Percentiles rank a stretch among this genome's conserved stretches.
Evolutionary conservation across 2,113 vertebrate species (phyloP).

Genomic region (Paratilapia polleni): DNA sequence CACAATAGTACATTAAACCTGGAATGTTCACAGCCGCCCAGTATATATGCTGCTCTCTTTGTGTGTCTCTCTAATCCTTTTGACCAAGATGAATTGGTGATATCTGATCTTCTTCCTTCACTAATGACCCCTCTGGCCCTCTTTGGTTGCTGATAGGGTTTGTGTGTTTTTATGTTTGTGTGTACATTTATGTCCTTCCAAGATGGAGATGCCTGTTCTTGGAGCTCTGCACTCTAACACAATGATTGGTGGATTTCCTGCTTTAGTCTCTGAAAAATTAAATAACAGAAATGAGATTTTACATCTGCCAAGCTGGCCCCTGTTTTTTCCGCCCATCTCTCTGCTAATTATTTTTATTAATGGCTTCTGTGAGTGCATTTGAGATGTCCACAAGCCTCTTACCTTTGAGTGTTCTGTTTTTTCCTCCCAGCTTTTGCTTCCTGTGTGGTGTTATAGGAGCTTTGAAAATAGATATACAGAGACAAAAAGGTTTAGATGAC

Average conservation of each 20-base stretch:
- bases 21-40: constrained; percentile 56
- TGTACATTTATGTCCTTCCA: constrained; percentile 31
- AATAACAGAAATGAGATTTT: constrained; percentile 80
- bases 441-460: constrained; percentile 59
- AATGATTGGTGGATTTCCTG: constrained; percentile 77
- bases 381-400: constrained; percentile 76
- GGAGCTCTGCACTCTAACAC: constrained; percentile 57
- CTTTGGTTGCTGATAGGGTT: constrained; percentile 43
- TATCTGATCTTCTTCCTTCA: constrained; percentile 77
- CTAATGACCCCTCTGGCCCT: constrained; percentile 70
- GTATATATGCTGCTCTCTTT: constrained; percentile 33
- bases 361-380: constrained; percentile 76
- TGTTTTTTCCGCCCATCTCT: constrained; percentile 64
- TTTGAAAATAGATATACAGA: constrained; percentile 44
- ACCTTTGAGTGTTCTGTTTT: constrained; percentile 64
- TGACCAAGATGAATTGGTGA: constrained; percentile 78
- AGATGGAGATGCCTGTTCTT: constrained; percentile 58
- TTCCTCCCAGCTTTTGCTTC: constrained; percentile 47
- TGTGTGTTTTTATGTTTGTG: constrained; percentile 37
- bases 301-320: constrained; percentile 70
- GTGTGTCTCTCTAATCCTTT: constrained; percentile 60
- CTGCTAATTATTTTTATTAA: constrained; percentile 80
- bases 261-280: constrained; percentile 70
- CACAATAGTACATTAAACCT: constrained; percentile 74
- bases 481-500: constrained; percentile 54